Conservation (phyloP, 1,140 invertebrate species). For the Holcopasites calliopsidis region DNA sequence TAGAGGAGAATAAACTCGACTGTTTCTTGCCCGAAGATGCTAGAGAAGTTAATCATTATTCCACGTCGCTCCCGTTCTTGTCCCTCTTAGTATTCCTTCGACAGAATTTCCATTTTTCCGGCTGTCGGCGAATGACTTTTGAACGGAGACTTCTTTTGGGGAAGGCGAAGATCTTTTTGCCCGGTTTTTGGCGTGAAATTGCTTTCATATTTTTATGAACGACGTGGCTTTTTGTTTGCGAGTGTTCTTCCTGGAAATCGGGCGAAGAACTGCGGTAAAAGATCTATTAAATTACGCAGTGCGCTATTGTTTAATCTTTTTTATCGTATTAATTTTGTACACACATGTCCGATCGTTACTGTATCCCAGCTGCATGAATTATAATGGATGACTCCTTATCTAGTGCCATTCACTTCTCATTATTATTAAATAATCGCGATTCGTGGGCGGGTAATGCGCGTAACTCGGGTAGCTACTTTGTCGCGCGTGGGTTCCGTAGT, state of each 20-base stretch:
- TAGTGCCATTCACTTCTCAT: constrained; percentile 12
- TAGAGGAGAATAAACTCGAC: no score
- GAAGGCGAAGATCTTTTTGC: no score
- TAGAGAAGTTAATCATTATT: background rate
- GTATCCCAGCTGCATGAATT: background rate
- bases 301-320: no score
- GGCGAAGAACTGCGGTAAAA: no score
- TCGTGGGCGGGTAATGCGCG: constrained; percentile 26
- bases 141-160: background rate
- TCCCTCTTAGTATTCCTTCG: background rate
- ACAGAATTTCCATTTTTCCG: background rate
- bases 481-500: constrained; percentile 29
- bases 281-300: no score
- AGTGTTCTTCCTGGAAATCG: no score
- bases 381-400: background rate
- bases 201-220: no score
- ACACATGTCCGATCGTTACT: background rate
- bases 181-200: no score
- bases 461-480: constrained; percentile 33
- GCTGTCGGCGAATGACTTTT: background rate
- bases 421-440: constrained; percentile 44
- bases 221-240: no score
- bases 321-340: no score
- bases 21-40: background rate
- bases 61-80: no score